These are phyloP conservation scores for Cetoscarus ocellatus DNA, from an alignment of 2,797 vertebrate species.

Conservation along the genomic window DNA sequence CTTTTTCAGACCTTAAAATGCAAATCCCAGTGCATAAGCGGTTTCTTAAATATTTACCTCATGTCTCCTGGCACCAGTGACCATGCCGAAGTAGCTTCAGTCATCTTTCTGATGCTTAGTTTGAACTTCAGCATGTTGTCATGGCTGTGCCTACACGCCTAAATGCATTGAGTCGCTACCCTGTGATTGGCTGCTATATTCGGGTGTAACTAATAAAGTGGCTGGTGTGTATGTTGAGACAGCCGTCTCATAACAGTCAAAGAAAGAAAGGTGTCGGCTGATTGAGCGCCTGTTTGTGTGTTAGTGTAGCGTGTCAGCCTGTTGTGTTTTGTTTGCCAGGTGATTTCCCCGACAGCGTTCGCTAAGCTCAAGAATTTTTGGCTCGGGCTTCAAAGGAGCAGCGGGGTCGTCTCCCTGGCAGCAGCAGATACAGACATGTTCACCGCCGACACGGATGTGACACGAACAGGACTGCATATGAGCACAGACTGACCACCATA, in stretches of 20 bases:
- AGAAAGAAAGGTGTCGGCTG: slow-evolving; percentile 28
- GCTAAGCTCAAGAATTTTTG: slow-evolving; percentile 78
- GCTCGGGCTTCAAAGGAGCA: slow-evolving; percentile 78
- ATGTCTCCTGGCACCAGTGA: too few species aligned
- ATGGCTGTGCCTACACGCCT: too few species aligned
- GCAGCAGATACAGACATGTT: slow-evolving; percentile 80
- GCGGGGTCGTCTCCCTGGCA: slow-evolving; percentile 61
- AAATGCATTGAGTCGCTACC: too few species aligned
- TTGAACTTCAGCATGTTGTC: too few species aligned
- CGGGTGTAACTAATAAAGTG: too few species aligned
- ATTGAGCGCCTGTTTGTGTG: slow-evolving; percentile 47
- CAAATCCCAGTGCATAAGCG: too few species aligned
- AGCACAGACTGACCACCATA: slow-evolving; percentile 39
- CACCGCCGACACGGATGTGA: slow-evolving; percentile 36
- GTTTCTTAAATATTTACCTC: too few species aligned
- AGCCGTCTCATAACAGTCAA: slow-evolving; percentile 22
- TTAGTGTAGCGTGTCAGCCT: slow-evolving; percentile 48
- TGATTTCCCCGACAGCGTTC: slow-evolving; percentile 75
- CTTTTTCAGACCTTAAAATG: too few species aligned
- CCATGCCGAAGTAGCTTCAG: too few species aligned
- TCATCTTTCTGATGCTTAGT: too few species aligned
- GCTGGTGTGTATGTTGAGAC: slow-evolving; percentile 15
- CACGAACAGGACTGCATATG: slow-evolving; percentile 4
- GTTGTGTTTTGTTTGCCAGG: slow-evolving; percentile 69
- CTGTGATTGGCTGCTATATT: too few species aligned